Evolutionary conservation across 2,113 vertebrate species (phyloP).

Genomic region (Passerina amoena): DNA sequence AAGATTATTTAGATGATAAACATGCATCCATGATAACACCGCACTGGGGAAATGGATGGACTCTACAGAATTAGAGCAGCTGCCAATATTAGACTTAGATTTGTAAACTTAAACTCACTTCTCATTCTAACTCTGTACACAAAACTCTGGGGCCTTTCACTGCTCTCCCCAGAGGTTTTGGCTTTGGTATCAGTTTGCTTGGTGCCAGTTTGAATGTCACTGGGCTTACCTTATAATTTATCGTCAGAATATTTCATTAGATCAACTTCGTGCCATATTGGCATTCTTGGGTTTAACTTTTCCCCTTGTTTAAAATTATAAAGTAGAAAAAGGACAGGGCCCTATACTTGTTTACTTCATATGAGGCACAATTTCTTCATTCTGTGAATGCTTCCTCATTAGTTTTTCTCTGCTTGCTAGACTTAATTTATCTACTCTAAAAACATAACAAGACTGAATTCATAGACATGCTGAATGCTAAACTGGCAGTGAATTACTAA

Average conservation of each 20-base stretch:
- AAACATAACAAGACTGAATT: neutral
- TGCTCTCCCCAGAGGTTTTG: neutral
- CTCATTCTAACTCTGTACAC: neutral
- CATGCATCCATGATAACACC: neutral
- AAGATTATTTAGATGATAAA: neutral
- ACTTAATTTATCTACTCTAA: conserved; percentile 10
- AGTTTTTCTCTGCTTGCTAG: neutral
- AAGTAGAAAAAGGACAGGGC: neutral
- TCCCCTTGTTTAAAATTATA: neutral
- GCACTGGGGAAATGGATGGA: neutral
- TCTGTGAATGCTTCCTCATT: neutral
- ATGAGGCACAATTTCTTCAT: neutral
- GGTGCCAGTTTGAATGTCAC: neutral
- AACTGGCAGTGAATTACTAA: neutral
- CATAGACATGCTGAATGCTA: neutral
- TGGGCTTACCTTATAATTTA: neutral
- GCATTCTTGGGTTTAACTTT: neutral
- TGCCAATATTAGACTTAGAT: neutral
- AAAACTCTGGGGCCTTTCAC: neutral
- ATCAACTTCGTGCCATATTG: neutral
- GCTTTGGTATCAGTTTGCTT: neutral
- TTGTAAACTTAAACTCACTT: neutral
- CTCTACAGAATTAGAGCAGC: neutral
- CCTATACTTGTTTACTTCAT: neutral
- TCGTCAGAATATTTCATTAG: neutral